Evolutionary conservation across 2,113 vertebrate species (phyloP).

Genomic region (Ctenodactylus gundi): DNA sequence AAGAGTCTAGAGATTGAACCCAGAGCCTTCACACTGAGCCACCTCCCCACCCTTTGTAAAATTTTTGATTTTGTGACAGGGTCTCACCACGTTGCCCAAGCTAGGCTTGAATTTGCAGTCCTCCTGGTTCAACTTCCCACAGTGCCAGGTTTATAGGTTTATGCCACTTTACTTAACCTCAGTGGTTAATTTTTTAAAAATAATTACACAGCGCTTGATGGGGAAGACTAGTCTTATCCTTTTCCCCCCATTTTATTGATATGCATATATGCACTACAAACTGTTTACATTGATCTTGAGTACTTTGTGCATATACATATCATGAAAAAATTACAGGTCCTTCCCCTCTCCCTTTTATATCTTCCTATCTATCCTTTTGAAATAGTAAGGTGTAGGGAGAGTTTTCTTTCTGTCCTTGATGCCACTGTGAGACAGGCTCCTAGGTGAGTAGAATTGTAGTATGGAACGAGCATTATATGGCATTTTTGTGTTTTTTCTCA

Average conservation of each 20-base stretch:
- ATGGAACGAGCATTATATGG: neutral
- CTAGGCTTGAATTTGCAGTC: neutral
- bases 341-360: too few species aligned
- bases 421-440: neutral
- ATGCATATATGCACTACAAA: too few species aligned
- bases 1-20: neutral
- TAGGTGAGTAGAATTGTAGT: neutral
- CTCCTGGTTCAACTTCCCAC: neutral
- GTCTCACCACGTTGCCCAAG: neutral
- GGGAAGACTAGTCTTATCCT: neutral
- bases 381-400: neutral
- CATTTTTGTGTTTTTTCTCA: neutral
- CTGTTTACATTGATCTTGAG: too few species aligned
- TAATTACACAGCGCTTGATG: neutral
- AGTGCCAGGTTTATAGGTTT: neutral
- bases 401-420: neutral
- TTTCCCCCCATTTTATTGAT: too few species aligned
- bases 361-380: neutral
- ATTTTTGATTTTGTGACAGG: neutral
- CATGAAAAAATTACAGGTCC: too few species aligned
- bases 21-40: neutral
- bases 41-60: neutral
- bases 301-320: too few species aligned
- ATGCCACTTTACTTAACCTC: neutral
- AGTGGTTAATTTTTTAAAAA: neutral